Conservation (phyloP, 2,797 vertebrate species). For the Lemur catta region DNA sequence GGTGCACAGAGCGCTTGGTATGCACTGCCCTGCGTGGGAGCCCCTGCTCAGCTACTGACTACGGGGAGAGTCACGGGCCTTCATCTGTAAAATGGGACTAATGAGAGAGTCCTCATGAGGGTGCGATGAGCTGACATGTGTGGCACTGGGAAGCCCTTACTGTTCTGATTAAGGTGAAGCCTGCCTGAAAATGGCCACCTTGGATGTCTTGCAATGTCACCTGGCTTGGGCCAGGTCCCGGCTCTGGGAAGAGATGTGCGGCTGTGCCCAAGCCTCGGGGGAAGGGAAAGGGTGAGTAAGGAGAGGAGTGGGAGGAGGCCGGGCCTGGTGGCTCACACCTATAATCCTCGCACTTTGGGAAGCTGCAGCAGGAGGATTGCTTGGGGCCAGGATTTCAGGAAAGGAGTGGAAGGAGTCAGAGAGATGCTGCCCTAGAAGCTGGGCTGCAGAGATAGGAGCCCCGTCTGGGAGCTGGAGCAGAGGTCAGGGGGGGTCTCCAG, state of each 20-base stretch:
- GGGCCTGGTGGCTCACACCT: rapidly evolving
- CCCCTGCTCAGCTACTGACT: neutral
- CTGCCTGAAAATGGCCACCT: neutral
- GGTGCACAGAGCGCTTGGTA: neutral
- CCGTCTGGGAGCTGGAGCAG: neutral
- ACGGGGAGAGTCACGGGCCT: neutral
- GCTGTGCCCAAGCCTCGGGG: neutral
- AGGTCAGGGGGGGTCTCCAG: neutral
- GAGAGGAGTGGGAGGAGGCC: neutral
- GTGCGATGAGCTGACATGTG: neutral
- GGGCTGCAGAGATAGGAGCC: neutral
- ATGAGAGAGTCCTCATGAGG: neutral
- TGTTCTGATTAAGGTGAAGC: neutral
- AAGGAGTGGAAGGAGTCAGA: neutral
- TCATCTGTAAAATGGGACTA: neutral
- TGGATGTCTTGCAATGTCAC: neutral
- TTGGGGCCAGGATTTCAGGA: neutral
- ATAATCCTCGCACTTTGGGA: neutral
- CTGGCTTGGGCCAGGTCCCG: neutral
- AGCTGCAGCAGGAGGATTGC: neutral
- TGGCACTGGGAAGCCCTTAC: neutral
- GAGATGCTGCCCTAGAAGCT: rapidly evolving
- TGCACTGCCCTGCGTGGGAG: too few relatives aligned
- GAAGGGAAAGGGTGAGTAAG: neutral
- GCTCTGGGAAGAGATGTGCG: neutral